Evolutionary conservation across 2,888 invertebrate genomes (phyloP).

Genomic region (Altica lythri): DNA sequence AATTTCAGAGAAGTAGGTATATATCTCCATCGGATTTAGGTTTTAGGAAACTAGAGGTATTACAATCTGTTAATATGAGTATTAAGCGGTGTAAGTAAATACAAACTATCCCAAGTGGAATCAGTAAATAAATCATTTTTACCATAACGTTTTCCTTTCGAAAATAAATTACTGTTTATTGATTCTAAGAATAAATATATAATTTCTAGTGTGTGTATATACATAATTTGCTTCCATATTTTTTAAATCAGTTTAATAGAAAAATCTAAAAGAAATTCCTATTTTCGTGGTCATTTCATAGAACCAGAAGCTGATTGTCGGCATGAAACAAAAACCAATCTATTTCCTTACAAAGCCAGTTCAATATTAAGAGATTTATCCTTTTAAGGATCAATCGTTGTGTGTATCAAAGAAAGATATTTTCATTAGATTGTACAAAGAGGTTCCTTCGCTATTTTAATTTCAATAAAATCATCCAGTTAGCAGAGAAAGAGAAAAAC

Average conservation of each 20-base stretch:
- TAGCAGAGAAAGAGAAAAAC: constrained; percentile 25
- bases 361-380: constrained; percentile 27
- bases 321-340: constrained; percentile 20
- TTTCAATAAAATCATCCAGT: constrained; percentile 37
- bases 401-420: constrained; percentile 41
- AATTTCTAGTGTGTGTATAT: no score
- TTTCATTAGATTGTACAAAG: constrained; percentile 40
- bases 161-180: no score
- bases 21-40: neutral
- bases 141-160: no score
- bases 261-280: constrained; percentile 11
- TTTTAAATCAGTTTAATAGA: no score
- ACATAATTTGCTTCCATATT: no score
- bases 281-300: constrained; percentile 9
- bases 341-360: constrained; percentile 22
- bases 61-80: neutral
- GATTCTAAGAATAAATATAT: no score
- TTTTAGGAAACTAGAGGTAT: neutral
- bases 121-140: no score
- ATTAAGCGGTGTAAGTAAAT: no score
- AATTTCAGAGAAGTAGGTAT: constrained; percentile 11
- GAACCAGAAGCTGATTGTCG: constrained; percentile 12
- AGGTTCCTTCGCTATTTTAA: constrained; percentile 37
- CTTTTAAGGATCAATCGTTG: constrained; percentile 42
- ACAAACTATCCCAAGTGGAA: no score